Conservation (phyloP, 2,888 invertebrate genomes). For the Aquatica leii region DNA sequence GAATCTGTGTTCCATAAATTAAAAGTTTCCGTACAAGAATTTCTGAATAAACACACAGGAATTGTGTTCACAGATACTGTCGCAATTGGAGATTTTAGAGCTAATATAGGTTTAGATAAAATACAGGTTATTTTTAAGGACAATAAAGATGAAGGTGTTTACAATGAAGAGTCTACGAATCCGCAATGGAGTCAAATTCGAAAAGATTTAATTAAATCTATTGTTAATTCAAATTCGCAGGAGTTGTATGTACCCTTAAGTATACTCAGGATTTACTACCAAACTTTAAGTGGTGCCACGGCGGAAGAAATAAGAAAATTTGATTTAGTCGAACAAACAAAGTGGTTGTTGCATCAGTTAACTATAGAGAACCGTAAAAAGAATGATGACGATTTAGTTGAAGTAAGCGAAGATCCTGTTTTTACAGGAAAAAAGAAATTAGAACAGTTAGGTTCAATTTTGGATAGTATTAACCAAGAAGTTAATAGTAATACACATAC, state of each 20-base stretch:
- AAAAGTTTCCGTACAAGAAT: constrained; percentile 60
- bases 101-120: constrained; percentile 54
- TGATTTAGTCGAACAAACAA: constrained; percentile 53
- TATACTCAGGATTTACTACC: constrained; percentile 57
- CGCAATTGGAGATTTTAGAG: constrained; percentile 54
- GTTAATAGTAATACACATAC: constrained; percentile 43
- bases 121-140: constrained; percentile 53
- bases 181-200: constrained; percentile 57
- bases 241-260: constrained; percentile 56
- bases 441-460: constrained; percentile 43
- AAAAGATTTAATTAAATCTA: constrained; percentile 53
- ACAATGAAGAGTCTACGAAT: constrained; percentile 45
- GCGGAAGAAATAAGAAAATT: constrained; percentile 48
- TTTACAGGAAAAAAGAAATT: constrained; percentile 35
- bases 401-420: constrained; percentile 20
- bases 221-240: constrained; percentile 53
- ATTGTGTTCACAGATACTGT: constrained; percentile 55
- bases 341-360: constrained; percentile 57
- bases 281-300: constrained; percentile 52
- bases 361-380: constrained; percentile 52
- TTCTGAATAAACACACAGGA: constrained; percentile 59
- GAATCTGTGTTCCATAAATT: constrained; percentile 60
- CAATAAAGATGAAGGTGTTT: constrained; percentile 36
- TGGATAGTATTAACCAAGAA: constrained; percentile 44
- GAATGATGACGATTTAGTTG: constrained; percentile 46